phyloP scores from a whole-genome alignment of 2,888 invertebrate genomes.

The Drosophila prostipennis region DNA sequence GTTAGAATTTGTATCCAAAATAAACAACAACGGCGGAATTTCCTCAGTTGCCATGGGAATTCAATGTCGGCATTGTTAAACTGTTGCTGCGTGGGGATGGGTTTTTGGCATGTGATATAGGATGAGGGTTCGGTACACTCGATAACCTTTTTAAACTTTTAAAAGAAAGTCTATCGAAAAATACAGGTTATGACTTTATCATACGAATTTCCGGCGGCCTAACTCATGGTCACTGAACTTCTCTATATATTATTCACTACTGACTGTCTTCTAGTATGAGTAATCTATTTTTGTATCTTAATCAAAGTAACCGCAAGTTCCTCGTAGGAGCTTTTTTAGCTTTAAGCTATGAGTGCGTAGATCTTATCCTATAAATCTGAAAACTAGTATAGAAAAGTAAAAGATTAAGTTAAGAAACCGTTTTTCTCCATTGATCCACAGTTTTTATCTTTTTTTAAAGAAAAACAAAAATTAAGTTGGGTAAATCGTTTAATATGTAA shows the following conservation, averaged over 20 bases:
- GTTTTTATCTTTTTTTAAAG: too few relatives aligned
- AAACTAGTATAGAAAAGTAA: too few relatives aligned
- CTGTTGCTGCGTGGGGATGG: slow-evolving; percentile 65
- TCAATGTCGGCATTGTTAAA: slow-evolving; percentile 67
- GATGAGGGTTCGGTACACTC: slow-evolving; percentile 10
- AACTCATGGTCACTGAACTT: neutral
- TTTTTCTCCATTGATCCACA: too few relatives aligned
- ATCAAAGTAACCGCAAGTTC: slow-evolving; percentile 1
- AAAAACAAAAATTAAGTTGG: too few relatives aligned
- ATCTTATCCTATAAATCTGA: too few relatives aligned
- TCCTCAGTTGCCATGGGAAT: slow-evolving; percentile 69
- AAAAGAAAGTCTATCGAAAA: neutral
- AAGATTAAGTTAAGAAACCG: too few relatives aligned
- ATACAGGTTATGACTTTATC: neutral
- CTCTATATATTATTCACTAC: slow-evolving; percentile 31
- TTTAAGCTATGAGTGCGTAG: slow-evolving; percentile 17
- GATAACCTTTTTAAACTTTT: neutral
- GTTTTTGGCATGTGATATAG: neutral
- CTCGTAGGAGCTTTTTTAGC: slow-evolving; percentile 9
- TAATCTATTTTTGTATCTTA: slow-evolving; percentile 32
- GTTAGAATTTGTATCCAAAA: slow-evolving; percentile 59
- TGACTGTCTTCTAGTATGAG: slow-evolving; percentile 8
- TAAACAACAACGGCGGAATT: slow-evolving; percentile 79
- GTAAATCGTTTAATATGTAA: too few relatives aligned
- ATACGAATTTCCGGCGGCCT: too few relatives aligned